These are phyloP conservation scores for Achlya flavicornis DNA, from an alignment of 2,888 invertebrate species.

Conservation along the genomic window DNA sequence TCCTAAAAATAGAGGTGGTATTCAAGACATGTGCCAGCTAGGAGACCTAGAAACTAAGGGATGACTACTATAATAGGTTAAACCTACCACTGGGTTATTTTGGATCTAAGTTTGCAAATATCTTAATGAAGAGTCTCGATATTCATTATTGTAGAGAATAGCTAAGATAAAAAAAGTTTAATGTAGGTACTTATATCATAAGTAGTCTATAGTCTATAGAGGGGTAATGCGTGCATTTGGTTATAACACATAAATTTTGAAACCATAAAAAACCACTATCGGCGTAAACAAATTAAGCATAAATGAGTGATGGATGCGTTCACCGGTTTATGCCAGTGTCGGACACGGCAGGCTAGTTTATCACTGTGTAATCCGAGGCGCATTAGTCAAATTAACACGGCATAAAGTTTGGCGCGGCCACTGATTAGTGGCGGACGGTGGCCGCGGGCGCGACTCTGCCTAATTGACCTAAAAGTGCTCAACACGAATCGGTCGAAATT, in stretches of 20 bases:
- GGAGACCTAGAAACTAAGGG: too few species aligned
- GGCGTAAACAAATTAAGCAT: slow-evolving; percentile 55
- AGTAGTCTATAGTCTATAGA: not conserved
- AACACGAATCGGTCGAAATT: slow-evolving; percentile 81
- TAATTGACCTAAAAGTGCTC: slow-evolving; percentile 84
- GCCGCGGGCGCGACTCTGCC: slow-evolving; percentile 76
- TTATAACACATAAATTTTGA: not conserved
- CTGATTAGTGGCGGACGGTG: slow-evolving; percentile 73
- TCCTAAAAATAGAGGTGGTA: too few species aligned
- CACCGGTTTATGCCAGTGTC: slow-evolving; percentile 49
- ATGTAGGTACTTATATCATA: too few species aligned
- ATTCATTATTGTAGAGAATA: too few species aligned
- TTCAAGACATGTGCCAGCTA: too few species aligned
- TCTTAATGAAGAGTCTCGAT: too few species aligned
- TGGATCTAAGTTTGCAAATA: too few species aligned
- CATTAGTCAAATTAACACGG: slow-evolving; percentile 84
- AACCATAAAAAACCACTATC: slow-evolving; percentile 23
- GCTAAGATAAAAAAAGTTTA: too few species aligned
- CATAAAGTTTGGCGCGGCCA: slow-evolving; percentile 78
- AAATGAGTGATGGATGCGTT: slow-evolving; percentile 59
- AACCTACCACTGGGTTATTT: too few species aligned
- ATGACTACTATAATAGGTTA: too few species aligned
- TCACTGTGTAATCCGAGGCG: slow-evolving; percentile 70
- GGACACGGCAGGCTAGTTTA: slow-evolving; percentile 63
- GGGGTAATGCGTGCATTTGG: not conserved